Percentiles rank a stretch among this genome's conserved stretches.
Conservation (phyloP, 2,888 invertebrate genomes). For the Noctua janthina region DNA sequence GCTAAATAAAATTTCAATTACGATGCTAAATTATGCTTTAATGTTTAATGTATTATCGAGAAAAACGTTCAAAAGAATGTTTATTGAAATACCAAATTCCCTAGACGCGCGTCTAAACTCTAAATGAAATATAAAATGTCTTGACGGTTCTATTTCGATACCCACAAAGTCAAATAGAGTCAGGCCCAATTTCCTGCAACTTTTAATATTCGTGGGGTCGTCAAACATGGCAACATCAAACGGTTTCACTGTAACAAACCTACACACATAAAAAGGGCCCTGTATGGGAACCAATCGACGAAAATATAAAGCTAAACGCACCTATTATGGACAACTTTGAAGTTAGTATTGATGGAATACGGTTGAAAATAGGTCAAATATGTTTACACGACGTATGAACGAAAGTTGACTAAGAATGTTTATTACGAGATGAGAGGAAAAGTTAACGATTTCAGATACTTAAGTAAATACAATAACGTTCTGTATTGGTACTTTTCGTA, state of each 20-base stretch:
- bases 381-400: not conserved
- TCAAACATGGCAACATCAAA: constrained; percentile 60
- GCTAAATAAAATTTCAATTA: constrained; percentile 2
- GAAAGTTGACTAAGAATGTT: not conserved
- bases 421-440: not conserved
- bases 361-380: not conserved
- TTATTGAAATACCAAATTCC: constrained; percentile 7
- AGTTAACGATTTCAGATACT: not conserved
- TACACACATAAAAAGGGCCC: constrained; percentile 6
- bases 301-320: constrained; percentile 16
- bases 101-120: not conserved
- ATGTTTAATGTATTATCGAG: constrained; percentile 3
- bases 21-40: not conserved
- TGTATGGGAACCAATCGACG: constrained; percentile 15
- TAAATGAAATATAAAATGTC: not conserved
- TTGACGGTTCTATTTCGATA: constrained; percentile 2
- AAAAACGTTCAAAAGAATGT: not conserved
- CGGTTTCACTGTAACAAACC: constrained; percentile 17
- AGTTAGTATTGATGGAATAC: constrained; percentile 22
- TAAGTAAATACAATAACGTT: not conserved
- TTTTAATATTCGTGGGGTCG: constrained; percentile 53
- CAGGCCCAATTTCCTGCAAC: constrained; percentile 42
- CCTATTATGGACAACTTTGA: constrained; percentile 36
- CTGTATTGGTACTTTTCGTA: not conserved
- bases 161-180: constrained; percentile 17